These are phyloP conservation scores for Limnephilus marmoratus DNA, from an alignment of 2,888 invertebrate genomes.

Conservation along the genomic window DNA sequence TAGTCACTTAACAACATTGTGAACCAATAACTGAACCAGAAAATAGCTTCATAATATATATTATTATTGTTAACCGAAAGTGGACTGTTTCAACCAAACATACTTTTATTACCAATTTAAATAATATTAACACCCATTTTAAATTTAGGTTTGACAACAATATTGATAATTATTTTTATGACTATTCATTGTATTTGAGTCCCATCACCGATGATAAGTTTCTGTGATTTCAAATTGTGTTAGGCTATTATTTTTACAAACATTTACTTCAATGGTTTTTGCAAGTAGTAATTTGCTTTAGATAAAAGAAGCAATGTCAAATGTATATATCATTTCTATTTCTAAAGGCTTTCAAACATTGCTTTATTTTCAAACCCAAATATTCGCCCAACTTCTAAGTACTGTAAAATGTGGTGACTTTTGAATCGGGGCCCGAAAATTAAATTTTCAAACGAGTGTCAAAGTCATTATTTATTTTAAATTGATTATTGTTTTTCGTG, in stretches of 20 bases:
- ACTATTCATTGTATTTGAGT: neutral
- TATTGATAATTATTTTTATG: neutral
- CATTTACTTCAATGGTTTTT: conserved; percentile 3
- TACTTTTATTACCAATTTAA: neutral
- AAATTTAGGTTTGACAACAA: neutral
- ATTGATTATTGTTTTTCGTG: no score
- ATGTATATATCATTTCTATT: neutral
- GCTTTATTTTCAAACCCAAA: neutral
- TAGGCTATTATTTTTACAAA: conserved; percentile 30
- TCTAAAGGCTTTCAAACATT: neutral
- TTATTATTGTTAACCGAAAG: neutral
- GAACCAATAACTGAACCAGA: neutral
- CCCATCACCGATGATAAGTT: conserved; percentile 15
- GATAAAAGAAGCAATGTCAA: neutral
- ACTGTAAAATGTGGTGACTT: neutral
- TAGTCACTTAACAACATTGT: neutral
- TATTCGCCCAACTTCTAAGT: neutral
- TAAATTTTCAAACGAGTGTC: no score
- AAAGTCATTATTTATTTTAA: no score
- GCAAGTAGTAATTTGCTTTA: neutral
- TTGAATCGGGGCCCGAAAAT: no score
- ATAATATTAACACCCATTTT: neutral
- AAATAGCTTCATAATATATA: neutral
- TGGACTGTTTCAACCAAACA: neutral
- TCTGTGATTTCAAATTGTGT: conserved; percentile 55